These are phyloP conservation scores for Neomonachus schauinslandi DNA, from an alignment of 2,113 vertebrate species.

Conservation along the genomic window DNA sequence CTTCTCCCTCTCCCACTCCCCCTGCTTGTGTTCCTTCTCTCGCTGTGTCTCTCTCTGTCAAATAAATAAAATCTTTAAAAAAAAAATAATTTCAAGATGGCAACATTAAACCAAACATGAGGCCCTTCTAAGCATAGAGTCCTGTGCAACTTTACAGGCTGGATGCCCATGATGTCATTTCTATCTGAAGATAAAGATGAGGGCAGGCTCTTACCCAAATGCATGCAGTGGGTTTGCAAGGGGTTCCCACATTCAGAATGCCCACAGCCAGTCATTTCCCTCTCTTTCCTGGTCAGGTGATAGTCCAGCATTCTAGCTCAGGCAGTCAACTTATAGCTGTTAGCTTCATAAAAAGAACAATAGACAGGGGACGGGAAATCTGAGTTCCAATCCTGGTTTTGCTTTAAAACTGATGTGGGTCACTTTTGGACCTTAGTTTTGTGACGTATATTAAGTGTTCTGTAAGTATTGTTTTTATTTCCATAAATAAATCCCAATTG, in stretches of 20 bases:
- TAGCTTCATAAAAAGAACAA: not conserved
- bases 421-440: not conserved
- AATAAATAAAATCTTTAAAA: too few species aligned
- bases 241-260: not conserved
- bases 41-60: too few species aligned
- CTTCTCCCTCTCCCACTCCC: too few species aligned
- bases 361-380: not conserved
- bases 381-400: slow-evolving; percentile 14
- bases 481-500: not conserved
- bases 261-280: not conserved
- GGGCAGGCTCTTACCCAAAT: not conserved
- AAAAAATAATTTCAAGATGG: not conserved
- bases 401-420: not conserved
- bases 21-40: too few species aligned
- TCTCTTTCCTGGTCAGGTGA: not conserved
- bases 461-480: not conserved
- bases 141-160: not conserved
- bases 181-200: not conserved
- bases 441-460: not conserved
- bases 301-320: not conserved
- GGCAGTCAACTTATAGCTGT: not conserved
- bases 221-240: not conserved
- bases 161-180: not conserved
- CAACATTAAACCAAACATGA: not conserved
- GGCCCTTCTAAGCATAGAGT: not conserved